Conservation (phyloP, 92 coral and sea anemone species). For the Galaxea fascicularis region DNA sequence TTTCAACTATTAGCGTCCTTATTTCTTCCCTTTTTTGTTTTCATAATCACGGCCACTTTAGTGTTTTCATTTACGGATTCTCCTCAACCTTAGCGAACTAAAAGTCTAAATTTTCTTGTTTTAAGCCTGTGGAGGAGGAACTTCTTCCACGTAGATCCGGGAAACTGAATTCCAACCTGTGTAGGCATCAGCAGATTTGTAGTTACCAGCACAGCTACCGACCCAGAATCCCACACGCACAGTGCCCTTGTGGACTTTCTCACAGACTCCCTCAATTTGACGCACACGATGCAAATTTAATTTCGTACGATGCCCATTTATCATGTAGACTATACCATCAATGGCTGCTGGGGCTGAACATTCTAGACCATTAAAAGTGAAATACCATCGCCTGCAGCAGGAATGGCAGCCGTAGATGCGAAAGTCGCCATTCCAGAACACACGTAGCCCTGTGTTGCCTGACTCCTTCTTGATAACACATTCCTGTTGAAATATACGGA, state of each 20-base stretch:
- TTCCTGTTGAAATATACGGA: background rate
- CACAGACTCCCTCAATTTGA: background rate
- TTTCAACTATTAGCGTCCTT: no score
- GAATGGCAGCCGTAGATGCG: conserved; percentile 33
- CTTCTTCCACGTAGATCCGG: conserved; percentile 36
- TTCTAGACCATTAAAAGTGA: conserved; percentile 28
- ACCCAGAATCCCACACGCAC: conserved; percentile 39
- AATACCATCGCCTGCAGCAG: conserved; percentile 50
- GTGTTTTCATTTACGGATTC: no score
- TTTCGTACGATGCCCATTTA: background rate
- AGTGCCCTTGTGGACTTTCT: conserved; percentile 6
- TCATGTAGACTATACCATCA: conserved; percentile 28
- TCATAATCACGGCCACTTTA: no score
- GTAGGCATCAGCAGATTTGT: background rate
- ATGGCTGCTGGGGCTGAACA: conserved; percentile 37
- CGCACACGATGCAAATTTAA: background rate
- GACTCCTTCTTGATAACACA: conserved; percentile 24
- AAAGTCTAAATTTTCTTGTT: no score
- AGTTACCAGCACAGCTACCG: background rate
- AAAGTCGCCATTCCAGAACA: conserved; percentile 34
- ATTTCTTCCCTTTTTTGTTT: no score
- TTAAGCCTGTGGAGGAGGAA: conserved; percentile 13
- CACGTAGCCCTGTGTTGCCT: conserved; percentile 12
- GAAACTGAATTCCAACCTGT: conserved; percentile 33
- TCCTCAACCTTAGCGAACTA: no score